Evolutionary conservation across 2,888 invertebrate species (phyloP), one percentile per base, ranked within the genome.

Genomic region (Oligia strigilis): DNA sequence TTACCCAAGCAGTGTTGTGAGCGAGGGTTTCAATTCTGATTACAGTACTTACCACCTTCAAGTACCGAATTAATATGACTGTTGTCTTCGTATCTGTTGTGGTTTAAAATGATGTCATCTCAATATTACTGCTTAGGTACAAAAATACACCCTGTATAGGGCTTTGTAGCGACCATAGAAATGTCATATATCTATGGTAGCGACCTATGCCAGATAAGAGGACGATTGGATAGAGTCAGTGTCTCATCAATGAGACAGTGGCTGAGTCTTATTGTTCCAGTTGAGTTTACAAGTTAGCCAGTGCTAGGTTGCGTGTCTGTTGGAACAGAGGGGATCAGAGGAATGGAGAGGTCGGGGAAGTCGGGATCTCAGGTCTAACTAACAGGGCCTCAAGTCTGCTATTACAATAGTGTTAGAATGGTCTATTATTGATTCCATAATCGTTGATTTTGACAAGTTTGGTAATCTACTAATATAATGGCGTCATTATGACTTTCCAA

Each of bases 131-230:
- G 58, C 64, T 76, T 82, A 86, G 83, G 74, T 86, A 78, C 36
- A 49, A 82, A 78, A 82, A 78, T 85, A 82, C 74, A 76, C 0
- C 72, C n/a, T 52, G 73, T 81, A 72, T 84, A 78, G 72, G 78
- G 76, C 75, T 82, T 82, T 86, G n/a, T 72, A 69, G 76, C 49
- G 73, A 82, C 75, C 76, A 29, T 29, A 29, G 29, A 29, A 29
- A 29, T 29, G 29, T 29, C 29, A 29, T 29, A 29, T 29, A 29
- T 29, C 29, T 29, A 29, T 29, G 29, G n/a, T 72, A 69, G 76
- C 49, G 73, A 78, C 75, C 76, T 69, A 14, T 72, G 2, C 17
- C 1, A n/a, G 58, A 46, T 36, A 23, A n/a, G 1, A 62, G 2
- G 49, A 58, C 36, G 40, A 84, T 58, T n/a, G 19, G 36, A 69